A percentile compares a stretch with the other conserved stretches of the same genome.
Conservation (phyloP, 35 echinoderm and acorn worm genomes). For the Hemicentrotus pulcherrimus region DNA sequence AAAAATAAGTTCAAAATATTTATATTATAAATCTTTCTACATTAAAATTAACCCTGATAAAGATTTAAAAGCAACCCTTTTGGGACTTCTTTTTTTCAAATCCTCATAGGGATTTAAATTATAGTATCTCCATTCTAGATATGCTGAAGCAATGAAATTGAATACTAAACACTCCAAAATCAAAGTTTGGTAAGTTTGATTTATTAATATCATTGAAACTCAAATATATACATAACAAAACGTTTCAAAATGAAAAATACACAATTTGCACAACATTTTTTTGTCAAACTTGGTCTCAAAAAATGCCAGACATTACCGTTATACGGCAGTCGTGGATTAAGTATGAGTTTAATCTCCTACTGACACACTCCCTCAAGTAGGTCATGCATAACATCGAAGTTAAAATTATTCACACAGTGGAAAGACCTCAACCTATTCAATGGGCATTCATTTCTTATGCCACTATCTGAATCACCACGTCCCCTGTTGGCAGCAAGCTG, state of each 20-base stretch:
- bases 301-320: no score
- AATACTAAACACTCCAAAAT: neutral
- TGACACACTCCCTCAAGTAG: constrained; percentile 69
- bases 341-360: constrained; percentile 76
- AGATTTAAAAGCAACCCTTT: neutral
- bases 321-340: neutral
- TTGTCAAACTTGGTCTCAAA: no score
- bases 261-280: neutral
- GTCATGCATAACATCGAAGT: constrained; percentile 79
- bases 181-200: neutral
- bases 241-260: neutral
- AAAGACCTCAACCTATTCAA: constrained; percentile 63
- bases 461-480: constrained; percentile 53
- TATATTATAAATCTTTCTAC: neutral
- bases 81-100: neutral
- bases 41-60: neutral
- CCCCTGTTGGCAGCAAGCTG: neutral
- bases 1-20: neutral
- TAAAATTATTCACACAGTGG: constrained; percentile 64
- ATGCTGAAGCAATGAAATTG: neutral
- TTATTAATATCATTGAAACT: neutral
- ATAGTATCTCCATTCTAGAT: neutral
- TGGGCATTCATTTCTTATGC: constrained; percentile 32
- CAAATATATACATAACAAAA: neutral
- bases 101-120: neutral